Base-by-base conservation (phyloP, 1,140 invertebrate species). In the Bradynema listronoti region DNA sequence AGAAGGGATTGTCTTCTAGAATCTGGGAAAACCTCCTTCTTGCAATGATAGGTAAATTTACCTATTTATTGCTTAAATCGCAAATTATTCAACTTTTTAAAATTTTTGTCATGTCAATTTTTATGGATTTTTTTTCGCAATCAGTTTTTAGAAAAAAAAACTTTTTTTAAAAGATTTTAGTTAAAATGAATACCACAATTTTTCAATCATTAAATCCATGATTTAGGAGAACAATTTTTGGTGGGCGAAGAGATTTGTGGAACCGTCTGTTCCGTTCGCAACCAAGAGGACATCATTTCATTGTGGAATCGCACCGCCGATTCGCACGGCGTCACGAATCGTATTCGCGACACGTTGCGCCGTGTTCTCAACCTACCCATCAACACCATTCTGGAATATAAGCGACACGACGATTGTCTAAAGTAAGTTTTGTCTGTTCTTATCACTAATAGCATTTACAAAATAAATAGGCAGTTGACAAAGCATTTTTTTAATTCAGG, bases 1-100 rank as follows among this genome's bases (percentile, higher is more conserved):
- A 88, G 72, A 96, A 96, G 83, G 89, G 91, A 58, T 84, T 96
- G 78, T 90, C 91, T 24, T 90, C 89, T 34, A 84, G 91, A 46
- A 93, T 91, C 78, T 98, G 93, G 93, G 94, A 98, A 82, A 96
- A 97, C 82, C 83, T 97, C 30, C 88, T 96, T 69, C 85, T 99
- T 81, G 93, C 94, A 54, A 93, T 99, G 86, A 68, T 83, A 32
- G 82, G 82, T 32, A 50, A 65, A 39, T 60, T n/a, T n/a, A n/a
- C n/a, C n/a, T n/a, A n/a, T n/a, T n/a, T n/a, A n/a, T n/a, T n/a
- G n/a, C n/a, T n/a, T n/a, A n/a, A n/a, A n/a, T n/a, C n/a, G n/a
- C n/a, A n/a, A 58, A 47, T 47, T 64, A 39, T 24, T 22, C 2
- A 16, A 2, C n/a, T 61, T 30, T 24, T 25, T 16, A 39, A 39